These are phyloP conservation scores for Stigmatopora nigra DNA, from an alignment of 2,113 vertebrate species.

Conservation along the genomic window DNA sequence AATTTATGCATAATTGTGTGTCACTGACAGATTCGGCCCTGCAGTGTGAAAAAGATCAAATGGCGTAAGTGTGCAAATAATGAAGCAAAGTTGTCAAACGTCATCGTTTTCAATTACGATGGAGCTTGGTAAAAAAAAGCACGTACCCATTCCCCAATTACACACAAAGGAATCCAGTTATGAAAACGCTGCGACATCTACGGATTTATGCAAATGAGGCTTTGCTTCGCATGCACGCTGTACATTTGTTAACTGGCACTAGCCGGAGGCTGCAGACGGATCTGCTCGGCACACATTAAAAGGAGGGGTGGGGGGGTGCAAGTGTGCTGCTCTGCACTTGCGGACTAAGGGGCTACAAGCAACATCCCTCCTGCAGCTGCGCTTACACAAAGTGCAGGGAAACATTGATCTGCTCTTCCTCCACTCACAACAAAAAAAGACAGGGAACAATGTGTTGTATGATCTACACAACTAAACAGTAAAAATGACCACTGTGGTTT, in stretches of 20 bases:
- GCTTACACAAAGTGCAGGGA: constrained; percentile 39
- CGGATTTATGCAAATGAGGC: constrained; percentile 72
- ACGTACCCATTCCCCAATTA: constrained; percentile 47
- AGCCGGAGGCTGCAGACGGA: constrained; percentile 71
- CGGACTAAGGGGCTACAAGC: constrained; percentile 64
- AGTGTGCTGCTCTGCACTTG: constrained; percentile 65
- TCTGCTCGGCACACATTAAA: constrained; percentile 64
- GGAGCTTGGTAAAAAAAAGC: constrained; percentile 14
- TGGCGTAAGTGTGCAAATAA: constrained; percentile 30
- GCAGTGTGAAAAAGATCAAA: constrained; percentile 24
- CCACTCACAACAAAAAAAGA: constrained; percentile 49
- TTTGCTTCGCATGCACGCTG: constrained; percentile 63
- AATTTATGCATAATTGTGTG: constrained; percentile 2
- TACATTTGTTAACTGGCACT: constrained; percentile 75
- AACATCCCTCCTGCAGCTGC: constrained; percentile 61
- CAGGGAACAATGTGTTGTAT: constrained; percentile 42
- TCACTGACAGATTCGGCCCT: background rate
- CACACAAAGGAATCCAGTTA: constrained; percentile 70
- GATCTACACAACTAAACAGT: constrained; percentile 33
- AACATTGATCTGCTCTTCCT: constrained; percentile 67
- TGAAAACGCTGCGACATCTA: constrained; percentile 61
- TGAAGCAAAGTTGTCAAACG: constrained; percentile 18
- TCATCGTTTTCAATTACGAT: constrained; percentile 10
- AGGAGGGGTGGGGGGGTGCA: constrained; percentile 6
- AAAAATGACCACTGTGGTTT: constrained; percentile 1